Percentiles rank a stretch among this genome's conserved stretches.
These are phyloP conservation scores for Caenorhabditis wallacei DNA, from an alignment of 2,888 invertebrate species.

Conservation along the genomic window DNA sequence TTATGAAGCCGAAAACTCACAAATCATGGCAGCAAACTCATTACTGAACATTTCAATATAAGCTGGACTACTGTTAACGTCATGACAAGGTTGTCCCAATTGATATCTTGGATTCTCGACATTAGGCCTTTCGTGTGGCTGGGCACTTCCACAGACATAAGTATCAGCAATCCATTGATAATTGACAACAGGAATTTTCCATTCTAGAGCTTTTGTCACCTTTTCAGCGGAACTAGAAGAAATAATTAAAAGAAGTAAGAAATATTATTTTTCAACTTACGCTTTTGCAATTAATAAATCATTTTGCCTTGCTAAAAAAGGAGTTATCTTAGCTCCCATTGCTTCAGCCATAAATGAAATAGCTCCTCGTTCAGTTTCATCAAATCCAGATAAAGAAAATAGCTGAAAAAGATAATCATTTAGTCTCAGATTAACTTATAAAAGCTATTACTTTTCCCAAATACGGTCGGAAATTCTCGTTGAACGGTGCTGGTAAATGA, in stretches of 20 bases:
- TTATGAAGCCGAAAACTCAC: slow-evolving; percentile 10
- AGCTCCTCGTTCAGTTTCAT: slow-evolving; percentile 90
- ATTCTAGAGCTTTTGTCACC: slow-evolving; percentile 92
- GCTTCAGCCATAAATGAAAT: slow-evolving; percentile 91
- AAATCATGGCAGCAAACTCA: slow-evolving; percentile 37
- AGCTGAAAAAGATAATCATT: too few relatives aligned
- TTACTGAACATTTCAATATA: slow-evolving; percentile 33
- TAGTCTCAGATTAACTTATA: too few relatives aligned
- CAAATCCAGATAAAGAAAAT: slow-evolving; percentile 92
- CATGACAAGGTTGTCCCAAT: slow-evolving; percentile 33
- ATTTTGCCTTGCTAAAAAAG: slow-evolving; percentile 85
- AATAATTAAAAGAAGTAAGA: too few relatives aligned
- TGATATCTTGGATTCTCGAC: slow-evolving; percentile 54
- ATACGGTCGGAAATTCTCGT: slow-evolving; percentile 83
- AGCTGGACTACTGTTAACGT: slow-evolving; percentile 33
- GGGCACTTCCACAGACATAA: slow-evolving; percentile 66
- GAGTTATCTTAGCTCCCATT: slow-evolving; percentile 90
- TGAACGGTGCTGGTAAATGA: slow-evolving; percentile 88
- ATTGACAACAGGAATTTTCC: slow-evolving; percentile 94
- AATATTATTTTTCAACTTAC: too few relatives aligned
- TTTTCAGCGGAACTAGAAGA: slow-evolving; percentile 86
- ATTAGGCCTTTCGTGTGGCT: slow-evolving; percentile 47
- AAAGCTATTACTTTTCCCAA: slow-evolving; percentile 85
- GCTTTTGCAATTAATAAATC: slow-evolving; percentile 85
- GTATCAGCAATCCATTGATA: slow-evolving; percentile 77